These are phyloP conservation scores for Leucoptera coffeella DNA, from an alignment of 2,888 invertebrate species.

Conservation along the genomic window DNA sequence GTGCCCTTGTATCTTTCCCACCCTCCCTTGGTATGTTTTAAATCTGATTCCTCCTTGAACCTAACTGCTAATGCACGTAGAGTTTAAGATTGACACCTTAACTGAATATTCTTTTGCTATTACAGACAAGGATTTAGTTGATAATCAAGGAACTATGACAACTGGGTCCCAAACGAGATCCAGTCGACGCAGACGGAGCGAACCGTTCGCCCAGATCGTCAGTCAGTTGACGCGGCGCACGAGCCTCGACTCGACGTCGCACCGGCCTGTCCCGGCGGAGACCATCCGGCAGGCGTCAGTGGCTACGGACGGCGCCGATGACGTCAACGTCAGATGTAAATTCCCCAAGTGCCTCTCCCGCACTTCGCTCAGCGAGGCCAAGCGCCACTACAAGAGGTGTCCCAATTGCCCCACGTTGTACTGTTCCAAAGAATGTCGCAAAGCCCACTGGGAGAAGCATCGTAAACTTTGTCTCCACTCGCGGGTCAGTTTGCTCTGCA, in stretches of 20 bases:
- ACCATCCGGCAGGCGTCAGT: constrained; percentile 37
- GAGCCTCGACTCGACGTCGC: constrained; percentile 44
- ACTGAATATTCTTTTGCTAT: constrained; percentile 8
- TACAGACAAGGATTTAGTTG: constrained; percentile 54
- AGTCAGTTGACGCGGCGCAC: constrained; percentile 48
- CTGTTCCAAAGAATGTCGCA: constrained; percentile 85
- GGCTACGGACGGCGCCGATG: constrained; percentile 44
- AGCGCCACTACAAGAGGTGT: constrained; percentile 81
- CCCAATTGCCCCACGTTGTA: constrained; percentile 94
- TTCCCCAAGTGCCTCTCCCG: constrained; percentile 75
- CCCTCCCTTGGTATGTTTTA: background rate
- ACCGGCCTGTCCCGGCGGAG: constrained; percentile 41
- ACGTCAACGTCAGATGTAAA: constrained; percentile 64
- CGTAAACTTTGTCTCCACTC: constrained; percentile 86
- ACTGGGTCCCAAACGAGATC: constrained; percentile 27
- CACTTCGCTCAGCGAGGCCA: constrained; percentile 68
- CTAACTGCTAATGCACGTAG: constrained; percentile 3
- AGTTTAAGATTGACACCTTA: too few species aligned
- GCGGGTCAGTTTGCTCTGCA: constrained; percentile 82
- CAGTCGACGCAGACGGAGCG: constrained; percentile 35
- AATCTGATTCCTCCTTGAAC: background rate
- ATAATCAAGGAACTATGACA: constrained; percentile 37
- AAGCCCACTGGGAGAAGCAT: constrained; percentile 91
- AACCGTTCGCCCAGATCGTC: constrained; percentile 28
- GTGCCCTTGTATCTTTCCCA: background rate